phyloP scores from a whole-genome alignment of 2,113 vertebrate genomes.

The Telmatochromis brachygnathus region DNA sequence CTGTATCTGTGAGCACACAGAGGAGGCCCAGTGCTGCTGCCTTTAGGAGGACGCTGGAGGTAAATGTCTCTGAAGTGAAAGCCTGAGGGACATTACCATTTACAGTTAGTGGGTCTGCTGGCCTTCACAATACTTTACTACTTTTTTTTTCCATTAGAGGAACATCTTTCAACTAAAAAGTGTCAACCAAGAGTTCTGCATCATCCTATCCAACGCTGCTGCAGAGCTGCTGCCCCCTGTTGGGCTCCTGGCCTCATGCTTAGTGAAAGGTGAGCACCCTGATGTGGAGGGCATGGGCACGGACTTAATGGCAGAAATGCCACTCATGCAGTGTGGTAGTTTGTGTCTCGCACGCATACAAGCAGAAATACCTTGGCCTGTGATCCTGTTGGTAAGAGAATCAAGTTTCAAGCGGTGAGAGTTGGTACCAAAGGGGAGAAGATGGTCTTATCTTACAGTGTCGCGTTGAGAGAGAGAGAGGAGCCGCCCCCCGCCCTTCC shows the following conservation, averaged over 20 bases:
- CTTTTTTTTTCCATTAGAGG: background rate
- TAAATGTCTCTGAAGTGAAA: background rate
- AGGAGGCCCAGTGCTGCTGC: background rate
- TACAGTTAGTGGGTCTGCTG: background rate
- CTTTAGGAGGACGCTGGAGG: background rate
- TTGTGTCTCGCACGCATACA: constrained; percentile 16
- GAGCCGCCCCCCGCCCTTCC: background rate
- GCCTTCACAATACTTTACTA: background rate
- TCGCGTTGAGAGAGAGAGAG: constrained; percentile 38
- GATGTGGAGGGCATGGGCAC: constrained; percentile 16
- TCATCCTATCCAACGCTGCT: background rate
- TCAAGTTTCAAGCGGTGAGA: constrained; percentile 56
- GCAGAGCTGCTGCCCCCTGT: constrained; percentile 60
- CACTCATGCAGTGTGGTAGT: constrained; percentile 31
- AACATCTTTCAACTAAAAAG: background rate
- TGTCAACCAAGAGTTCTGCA: background rate
- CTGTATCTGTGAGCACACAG: background rate
- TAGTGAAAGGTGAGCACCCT: constrained; percentile 27
- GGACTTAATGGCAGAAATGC: constrained; percentile 37
- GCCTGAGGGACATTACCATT: background rate
- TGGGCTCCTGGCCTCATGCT: constrained; percentile 14
- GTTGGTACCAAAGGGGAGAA: constrained; percentile 50
- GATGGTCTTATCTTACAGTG: constrained; percentile 60
- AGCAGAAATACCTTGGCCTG: constrained; percentile 49
- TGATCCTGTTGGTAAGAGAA: constrained; percentile 48